Conservation (phyloP, 35 echinoderm and acorn worm genomes). For the Apostichopus californicus region DNA sequence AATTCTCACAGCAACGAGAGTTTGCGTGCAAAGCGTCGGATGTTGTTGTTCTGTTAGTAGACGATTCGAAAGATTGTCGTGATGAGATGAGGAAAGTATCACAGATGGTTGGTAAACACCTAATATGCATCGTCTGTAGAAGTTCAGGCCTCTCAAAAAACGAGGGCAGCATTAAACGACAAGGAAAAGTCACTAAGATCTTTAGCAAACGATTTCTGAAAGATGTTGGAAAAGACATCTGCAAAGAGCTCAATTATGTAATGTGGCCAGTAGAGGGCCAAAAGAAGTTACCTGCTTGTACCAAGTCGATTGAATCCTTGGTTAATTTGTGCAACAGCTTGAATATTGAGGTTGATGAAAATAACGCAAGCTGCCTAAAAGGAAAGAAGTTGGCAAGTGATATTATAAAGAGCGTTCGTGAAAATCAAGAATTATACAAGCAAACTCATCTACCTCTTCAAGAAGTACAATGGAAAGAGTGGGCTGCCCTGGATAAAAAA, state of each 20-base stretch:
- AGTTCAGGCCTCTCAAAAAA: not conserved
- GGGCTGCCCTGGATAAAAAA: conserved; percentile 32
- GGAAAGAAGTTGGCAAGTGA: not conserved
- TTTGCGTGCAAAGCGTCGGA: conserved; percentile 12
- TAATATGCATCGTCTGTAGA: conserved; percentile 23
- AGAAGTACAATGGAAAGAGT: conserved; percentile 32
- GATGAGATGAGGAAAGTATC: not conserved
- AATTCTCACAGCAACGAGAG: not conserved
- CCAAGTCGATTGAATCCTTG: not conserved
- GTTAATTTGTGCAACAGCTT: not conserved
- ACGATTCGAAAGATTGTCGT: not conserved
- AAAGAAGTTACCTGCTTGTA: not conserved
- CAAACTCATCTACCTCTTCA: conserved; percentile 8
- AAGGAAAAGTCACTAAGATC: conserved; percentile 16
- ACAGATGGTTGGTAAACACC: not conserved
- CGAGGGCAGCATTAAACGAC: not conserved
- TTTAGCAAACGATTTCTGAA: not conserved
- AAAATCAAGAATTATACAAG: not conserved
- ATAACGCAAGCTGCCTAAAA: not conserved
- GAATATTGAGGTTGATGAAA: conserved; percentile 2
- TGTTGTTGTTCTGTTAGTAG: conserved; percentile 15
- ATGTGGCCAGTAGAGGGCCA: not conserved
- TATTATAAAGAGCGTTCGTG: not conserved
- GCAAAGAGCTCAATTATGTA: not conserved
- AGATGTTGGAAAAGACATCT: conserved; percentile 20